Conservation (phyloP, 2,888 invertebrate genomes). For the Scelioninae gen. 1 region DNA sequence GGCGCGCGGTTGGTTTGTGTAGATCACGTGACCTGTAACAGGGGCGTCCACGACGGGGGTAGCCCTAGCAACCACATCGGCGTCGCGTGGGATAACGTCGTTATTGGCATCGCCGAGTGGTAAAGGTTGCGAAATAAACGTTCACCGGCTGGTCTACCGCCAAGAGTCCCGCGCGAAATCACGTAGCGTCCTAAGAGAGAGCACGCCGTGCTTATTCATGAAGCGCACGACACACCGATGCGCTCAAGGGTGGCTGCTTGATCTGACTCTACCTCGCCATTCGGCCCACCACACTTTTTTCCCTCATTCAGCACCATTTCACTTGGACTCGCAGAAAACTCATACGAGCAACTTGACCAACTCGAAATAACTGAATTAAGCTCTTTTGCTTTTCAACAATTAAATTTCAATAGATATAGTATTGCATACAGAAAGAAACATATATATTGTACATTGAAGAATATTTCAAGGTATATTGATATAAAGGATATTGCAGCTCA, state of each 20-base stretch:
- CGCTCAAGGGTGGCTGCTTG: constrained; percentile 42
- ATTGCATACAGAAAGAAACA: too few species aligned
- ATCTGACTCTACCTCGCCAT: constrained; percentile 14
- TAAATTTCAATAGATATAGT: neutral
- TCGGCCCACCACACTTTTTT: constrained; percentile 65
- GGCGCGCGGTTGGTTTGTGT: constrained; percentile 77
- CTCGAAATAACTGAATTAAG: constrained; percentile 16
- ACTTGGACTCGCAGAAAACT: constrained; percentile 35
- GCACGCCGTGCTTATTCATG: constrained; percentile 77
- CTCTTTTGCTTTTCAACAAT: neutral
- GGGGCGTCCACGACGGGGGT: constrained; percentile 75
- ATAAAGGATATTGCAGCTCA: too few species aligned
- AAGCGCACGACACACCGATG: constrained; percentile 69
- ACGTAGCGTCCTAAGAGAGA: constrained; percentile 76
- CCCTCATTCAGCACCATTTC: constrained; percentile 61
- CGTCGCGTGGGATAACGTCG: constrained; percentile 82
- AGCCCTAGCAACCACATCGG: constrained; percentile 79
- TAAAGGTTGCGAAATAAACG: constrained; percentile 83
- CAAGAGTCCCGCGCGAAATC: constrained; percentile 83
- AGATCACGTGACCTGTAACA: constrained; percentile 77
- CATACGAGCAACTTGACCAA: constrained; percentile 13
- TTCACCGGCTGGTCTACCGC: constrained; percentile 83
- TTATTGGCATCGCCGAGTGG: constrained; percentile 82
- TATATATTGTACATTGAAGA: too few species aligned
- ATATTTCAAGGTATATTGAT: too few species aligned